phyloP scores from a whole-genome alignment of 2,888 invertebrate species.

The Agrochola lychnidis region DNA sequence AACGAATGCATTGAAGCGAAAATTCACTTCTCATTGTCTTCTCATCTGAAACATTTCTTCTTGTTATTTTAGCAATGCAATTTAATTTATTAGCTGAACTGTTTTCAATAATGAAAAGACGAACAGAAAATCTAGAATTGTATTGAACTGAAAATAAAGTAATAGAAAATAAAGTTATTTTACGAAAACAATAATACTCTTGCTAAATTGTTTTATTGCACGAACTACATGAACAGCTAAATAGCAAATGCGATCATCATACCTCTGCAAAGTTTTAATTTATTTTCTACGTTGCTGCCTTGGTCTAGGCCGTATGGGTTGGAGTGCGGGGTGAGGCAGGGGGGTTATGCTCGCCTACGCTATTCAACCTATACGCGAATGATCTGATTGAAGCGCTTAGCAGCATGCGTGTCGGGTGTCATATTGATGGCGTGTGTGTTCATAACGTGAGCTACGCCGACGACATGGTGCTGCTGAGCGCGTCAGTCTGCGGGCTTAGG shows the following conservation, averaged over 20 bases:
- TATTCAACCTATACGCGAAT: too few relatives aligned
- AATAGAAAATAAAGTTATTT: background rate
- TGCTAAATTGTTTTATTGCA: slow-evolving; percentile 12
- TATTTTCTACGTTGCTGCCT: background rate
- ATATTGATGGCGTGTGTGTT: too few relatives aligned
- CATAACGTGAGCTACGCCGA: too few relatives aligned
- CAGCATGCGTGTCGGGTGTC: too few relatives aligned
- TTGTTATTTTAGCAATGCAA: background rate
- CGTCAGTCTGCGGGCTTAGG: too few relatives aligned
- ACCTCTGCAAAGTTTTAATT: background rate
- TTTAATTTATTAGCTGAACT: background rate
- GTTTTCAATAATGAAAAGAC: background rate
- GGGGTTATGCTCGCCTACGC: too few relatives aligned
- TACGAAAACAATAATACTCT: background rate
- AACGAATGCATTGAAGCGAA: slow-evolving; percentile 23
- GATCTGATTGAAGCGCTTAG: too few relatives aligned
- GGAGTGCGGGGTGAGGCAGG: too few relatives aligned
- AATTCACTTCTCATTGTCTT: background rate
- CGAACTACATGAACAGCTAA: background rate
- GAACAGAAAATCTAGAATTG: background rate
- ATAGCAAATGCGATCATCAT: background rate
- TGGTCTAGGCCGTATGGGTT: too few relatives aligned
- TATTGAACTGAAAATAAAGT: background rate
- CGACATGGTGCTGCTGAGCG: too few relatives aligned
- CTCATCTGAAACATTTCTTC: background rate